A percentile compares a stretch with the other conserved stretches of the same genome.
These are phyloP conservation scores for Mus minutoides DNA, from an alignment of 2,797 vertebrate genomes.

Conservation along the genomic window DNA sequence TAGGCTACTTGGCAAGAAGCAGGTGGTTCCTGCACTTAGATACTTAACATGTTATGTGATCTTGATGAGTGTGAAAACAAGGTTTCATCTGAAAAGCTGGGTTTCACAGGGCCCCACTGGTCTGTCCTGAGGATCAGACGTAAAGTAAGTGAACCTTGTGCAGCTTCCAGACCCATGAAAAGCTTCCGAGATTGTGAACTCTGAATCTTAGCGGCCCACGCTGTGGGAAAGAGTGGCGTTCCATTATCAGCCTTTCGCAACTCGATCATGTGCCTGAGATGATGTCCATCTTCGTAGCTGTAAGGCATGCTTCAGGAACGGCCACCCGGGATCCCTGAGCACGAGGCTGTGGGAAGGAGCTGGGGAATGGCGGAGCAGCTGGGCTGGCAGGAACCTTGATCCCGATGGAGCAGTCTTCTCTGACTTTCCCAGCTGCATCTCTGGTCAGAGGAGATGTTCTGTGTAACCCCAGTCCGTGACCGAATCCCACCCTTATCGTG, in stretches of 20 bases:
- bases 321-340: not conserved
- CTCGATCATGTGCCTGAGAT: not conserved
- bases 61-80: not conserved
- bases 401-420: not conserved
- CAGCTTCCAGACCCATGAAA: not conserved
- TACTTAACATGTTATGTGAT: too few relatives aligned
- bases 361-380: not conserved
- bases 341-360: not conserved
- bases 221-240: not conserved
- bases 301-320: accelerated
- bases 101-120: not conserved
- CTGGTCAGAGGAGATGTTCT: not conserved
- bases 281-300: not conserved
- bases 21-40: not conserved
- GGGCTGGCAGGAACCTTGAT: conserved; percentile 17
- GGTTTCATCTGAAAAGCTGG: not conserved
- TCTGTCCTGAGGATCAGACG: not conserved
- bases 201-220: not conserved
- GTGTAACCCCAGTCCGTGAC: not conserved
- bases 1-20: not conserved
- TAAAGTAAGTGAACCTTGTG: not conserved
- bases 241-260: not conserved
- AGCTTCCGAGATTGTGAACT: not conserved
- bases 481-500: not conserved
- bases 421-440: conserved; percentile 25